Conservation (phyloP, 2,888 invertebrate species). For the Andrena hattorfiana region DNA sequence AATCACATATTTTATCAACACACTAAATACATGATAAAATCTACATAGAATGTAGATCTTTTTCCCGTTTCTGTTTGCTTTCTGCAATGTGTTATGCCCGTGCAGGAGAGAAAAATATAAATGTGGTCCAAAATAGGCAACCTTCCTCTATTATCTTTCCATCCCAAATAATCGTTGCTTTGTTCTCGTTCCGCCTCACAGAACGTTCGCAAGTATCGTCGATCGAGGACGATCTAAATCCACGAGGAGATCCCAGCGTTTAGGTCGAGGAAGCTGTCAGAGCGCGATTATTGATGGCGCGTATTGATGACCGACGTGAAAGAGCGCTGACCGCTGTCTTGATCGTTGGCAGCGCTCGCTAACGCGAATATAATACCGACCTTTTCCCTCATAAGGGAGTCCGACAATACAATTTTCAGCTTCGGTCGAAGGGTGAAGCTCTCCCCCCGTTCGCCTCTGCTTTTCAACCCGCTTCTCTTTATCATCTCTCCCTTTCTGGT, state of each 20-base stretch:
- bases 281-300: conserved; percentile 77
- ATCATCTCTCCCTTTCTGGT: conserved; percentile 28
- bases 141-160: background rate
- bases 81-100: too few relatives aligned
- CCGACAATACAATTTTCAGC: conserved; percentile 78
- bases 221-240: conserved; percentile 56
- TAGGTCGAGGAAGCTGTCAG: conserved; percentile 64
- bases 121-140: too few relatives aligned
- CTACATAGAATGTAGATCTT: too few relatives aligned
- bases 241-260: conserved; percentile 40
- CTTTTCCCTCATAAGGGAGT: conserved; percentile 61
- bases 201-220: conserved; percentile 21
- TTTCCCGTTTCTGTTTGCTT: too few relatives aligned
- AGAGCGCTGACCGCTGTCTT: conserved; percentile 74
- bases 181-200: background rate
- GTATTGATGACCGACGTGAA: conserved; percentile 72
- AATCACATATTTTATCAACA: too few relatives aligned
- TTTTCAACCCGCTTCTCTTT: conserved; percentile 55
- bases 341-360: conserved; percentile 64
- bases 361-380: conserved; percentile 78
- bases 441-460: conserved; percentile 46
- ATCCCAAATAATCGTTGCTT: conserved; percentile 14
- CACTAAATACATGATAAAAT: too few relatives aligned
- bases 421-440: conserved; percentile 67
- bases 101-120: too few relatives aligned